Evolutionary conservation across 1,140 invertebrate genomes (phyloP).

Genomic region (Pseudobourletiella spinata): DNA sequence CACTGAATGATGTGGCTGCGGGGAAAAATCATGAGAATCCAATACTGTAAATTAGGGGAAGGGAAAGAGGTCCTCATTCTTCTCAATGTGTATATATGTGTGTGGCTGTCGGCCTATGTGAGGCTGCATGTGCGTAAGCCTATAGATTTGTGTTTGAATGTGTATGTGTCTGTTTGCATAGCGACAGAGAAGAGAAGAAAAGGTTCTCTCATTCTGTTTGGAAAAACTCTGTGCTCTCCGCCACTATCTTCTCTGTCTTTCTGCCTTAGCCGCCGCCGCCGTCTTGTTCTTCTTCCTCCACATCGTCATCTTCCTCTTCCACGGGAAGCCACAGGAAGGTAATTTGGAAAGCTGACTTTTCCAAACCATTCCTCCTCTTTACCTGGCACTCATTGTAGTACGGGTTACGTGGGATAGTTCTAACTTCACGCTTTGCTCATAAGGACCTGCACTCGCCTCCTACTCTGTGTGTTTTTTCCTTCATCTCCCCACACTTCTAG

Average conservation of each 20-base stretch:
- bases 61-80: neutral
- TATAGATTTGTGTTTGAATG: too few species aligned
- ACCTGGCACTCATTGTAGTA: neutral
- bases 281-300: neutral
- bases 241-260: too few species aligned
- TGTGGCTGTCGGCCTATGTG: too few species aligned
- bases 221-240: conserved; percentile 3
- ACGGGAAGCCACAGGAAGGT: conserved; percentile 1
- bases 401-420: too few species aligned
- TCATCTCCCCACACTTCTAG: too few species aligned
- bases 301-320: conserved; percentile 4
- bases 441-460: too few species aligned
- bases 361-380: neutral
- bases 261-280: too few species aligned
- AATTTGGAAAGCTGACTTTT: neutral
- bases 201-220: neutral
- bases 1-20: neutral
- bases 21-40: conserved; percentile 5
- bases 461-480: too few species aligned
- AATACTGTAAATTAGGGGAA: conserved; percentile 21
- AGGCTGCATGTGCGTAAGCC: too few species aligned
- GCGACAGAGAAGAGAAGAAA: neutral
- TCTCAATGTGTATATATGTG: neutral
- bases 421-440: too few species aligned
- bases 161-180: too few species aligned